Percentiles rank a stretch among this genome's conserved stretches.
These are phyloP conservation scores for Dicyrtomina minuta DNA, from an alignment of 2,888 invertebrate species.

Conservation along the genomic window DNA sequence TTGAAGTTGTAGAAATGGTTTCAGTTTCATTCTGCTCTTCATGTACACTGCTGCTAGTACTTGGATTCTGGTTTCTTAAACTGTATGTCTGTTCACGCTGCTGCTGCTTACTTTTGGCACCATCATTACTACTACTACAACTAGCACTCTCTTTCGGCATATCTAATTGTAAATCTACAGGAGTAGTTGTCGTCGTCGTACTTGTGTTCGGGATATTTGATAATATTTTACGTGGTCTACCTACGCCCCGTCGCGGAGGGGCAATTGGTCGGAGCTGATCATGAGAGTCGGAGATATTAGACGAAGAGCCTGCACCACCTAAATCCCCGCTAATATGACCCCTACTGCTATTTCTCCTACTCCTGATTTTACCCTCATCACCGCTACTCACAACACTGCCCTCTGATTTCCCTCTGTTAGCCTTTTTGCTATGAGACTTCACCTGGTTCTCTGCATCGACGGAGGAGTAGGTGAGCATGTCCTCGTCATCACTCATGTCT, in stretches of 20 bases:
- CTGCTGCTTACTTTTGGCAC: background rate
- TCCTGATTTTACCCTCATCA: slow-evolving; percentile 39
- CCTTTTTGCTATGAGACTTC: slow-evolving; percentile 57
- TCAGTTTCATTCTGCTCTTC: too few species aligned
- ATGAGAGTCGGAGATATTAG: too few species aligned
- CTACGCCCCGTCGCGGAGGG: slow-evolving; percentile 2
- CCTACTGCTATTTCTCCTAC: slow-evolving; percentile 43
- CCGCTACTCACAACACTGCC: slow-evolving; percentile 16
- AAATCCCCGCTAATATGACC: slow-evolving; percentile 8
- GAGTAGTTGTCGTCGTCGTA: background rate
- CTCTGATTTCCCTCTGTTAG: slow-evolving; percentile 8
- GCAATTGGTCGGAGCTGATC: background rate
- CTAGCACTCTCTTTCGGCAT: too few species aligned
- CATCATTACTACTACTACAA: background rate
- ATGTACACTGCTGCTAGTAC: too few species aligned
- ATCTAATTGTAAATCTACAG: background rate
- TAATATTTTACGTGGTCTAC: slow-evolving; percentile 25
- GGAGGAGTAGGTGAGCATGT: slow-evolving; percentile 71
- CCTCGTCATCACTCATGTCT: slow-evolving; percentile 64
- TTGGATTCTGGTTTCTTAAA: too few species aligned
- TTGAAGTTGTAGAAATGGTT: too few species aligned
- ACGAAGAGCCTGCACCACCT: background rate
- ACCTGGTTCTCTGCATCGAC: slow-evolving; percentile 83
- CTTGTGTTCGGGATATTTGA: background rate
- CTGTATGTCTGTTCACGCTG: background rate